phyloP scores from a whole-genome alignment of 2,888 invertebrate genomes.

The Eubasilissa splendida region DNA sequence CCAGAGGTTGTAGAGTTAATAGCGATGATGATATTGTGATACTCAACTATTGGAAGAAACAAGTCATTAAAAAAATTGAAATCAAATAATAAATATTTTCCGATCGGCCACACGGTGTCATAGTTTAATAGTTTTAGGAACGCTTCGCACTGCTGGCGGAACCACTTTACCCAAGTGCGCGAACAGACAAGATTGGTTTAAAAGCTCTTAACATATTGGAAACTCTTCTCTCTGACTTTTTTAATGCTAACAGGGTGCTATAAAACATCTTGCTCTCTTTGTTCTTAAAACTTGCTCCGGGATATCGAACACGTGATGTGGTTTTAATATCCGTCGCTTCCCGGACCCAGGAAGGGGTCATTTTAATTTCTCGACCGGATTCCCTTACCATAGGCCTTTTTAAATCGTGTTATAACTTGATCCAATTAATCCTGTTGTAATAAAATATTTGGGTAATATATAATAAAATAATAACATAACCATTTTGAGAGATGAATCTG shows the following conservation, averaged over 20 bases:
- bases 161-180: slow-evolving; percentile 54
- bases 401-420: too few relatives aligned
- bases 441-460: too few relatives aligned
- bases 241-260: slow-evolving; percentile 16
- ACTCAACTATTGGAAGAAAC: too few relatives aligned
- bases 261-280: slow-evolving; percentile 47
- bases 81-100: neutral
- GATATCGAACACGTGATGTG: slow-evolving; percentile 51
- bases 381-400: too few relatives aligned
- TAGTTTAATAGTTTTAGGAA: slow-evolving; percentile 6
- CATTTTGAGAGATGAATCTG: too few relatives aligned
- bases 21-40: too few relatives aligned
- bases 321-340: slow-evolving; percentile 44
- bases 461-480: too few relatives aligned
- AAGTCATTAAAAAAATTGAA: neutral
- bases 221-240: slow-evolving; percentile 50
- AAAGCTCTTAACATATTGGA: slow-evolving; percentile 57
- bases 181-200: slow-evolving; percentile 43
- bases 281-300: slow-evolving; percentile 50
- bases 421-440: too few relatives aligned
- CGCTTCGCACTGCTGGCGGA: slow-evolving; percentile 44
- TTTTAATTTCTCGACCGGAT: too few relatives aligned
- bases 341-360: too few relatives aligned
- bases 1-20: too few relatives aligned
- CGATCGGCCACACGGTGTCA: neutral